Evolutionary conservation across 2,113 vertebrate genomes (phyloP), one percentile per base, ranked within the genome.

Genomic region (Phalacrocorax brasilianus): DNA sequence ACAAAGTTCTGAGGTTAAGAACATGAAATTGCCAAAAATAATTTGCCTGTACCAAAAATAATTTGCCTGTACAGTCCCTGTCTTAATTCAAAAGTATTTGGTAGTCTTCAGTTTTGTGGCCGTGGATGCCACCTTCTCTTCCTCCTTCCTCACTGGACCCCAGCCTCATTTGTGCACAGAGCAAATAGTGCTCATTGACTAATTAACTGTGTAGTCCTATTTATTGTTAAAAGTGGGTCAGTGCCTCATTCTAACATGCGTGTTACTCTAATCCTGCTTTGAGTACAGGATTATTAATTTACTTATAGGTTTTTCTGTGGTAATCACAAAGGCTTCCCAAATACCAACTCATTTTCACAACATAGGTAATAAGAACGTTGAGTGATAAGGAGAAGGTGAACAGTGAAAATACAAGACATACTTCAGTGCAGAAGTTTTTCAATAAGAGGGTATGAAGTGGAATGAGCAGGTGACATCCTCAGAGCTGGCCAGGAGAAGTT

Each of bases 151-250:
- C 7, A 9, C 40, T 71, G 72, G 68, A 72, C 56, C n/a, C 44
- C 65, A 92, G 44, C 52, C 58, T 89, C 77, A 61, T 87, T 93
- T 89, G 49, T 68, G 68, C 63, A 49, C 28, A 58, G 80, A 79
- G 70, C 53, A 81, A 92, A 81, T 95, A 93, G 93, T 89, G n/a
- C 88, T 94, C 61, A 95, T 91, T 94, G 91, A 83, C 89, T 97
- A 94, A 97, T 97, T 97, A 95, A 92, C 96, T 89, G 71, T 45
- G 80, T 87, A 95, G 94, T 83, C 95, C 90, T 95, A 44, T 96
- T 95, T 96, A 94, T 96, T 96, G 72, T 94, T 96, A 95, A 90
- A 96, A 96, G 96, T 97, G 96, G 95, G 95, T 96, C 96, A 95
- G 59, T 87, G 94, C 95, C 91, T 97, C 78, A 24, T 95, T 97